Percentiles rank a stretch among this genome's conserved stretches.
Conservation (phyloP, 2,888 invertebrate species). For the Meteorus colon region DNA sequence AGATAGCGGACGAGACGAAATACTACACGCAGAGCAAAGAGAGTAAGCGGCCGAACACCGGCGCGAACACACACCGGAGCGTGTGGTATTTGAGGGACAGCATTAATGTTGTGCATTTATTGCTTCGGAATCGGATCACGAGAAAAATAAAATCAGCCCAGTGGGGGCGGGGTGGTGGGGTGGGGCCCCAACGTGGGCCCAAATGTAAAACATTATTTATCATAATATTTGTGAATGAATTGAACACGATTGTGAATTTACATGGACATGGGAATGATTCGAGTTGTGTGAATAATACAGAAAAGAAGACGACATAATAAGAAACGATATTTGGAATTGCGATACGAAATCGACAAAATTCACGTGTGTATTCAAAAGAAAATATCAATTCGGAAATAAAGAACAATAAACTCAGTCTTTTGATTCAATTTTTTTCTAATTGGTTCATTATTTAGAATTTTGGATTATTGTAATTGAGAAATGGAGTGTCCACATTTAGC, state of each 20-base stretch:
- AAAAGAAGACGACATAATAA: not conserved
- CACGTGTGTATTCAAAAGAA: not conserved
- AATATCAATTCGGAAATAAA: conserved; percentile 12
- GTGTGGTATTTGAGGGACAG: conserved; percentile 16
- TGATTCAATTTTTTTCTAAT: conserved; percentile 8
- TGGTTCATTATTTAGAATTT: conserved; percentile 18
- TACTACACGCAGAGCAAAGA: not conserved
- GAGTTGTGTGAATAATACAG: not conserved
- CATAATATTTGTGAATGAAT: not conserved
- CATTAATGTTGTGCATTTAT: conserved; percentile 16
- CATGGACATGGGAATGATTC: not conserved
- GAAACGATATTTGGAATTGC: not conserved
- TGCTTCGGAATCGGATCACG: not conserved
- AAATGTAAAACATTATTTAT: not conserved
- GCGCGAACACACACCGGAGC: conserved; percentile 44
- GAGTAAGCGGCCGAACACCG: conserved; percentile 10
- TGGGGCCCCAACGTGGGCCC: conserved; percentile 12
- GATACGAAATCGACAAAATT: not conserved
- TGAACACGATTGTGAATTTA: not conserved
- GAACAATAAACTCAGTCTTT: not conserved
- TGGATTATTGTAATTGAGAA: conserved; percentile 56
- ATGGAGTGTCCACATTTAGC: conserved; percentile 83
- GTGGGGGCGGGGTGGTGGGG: not conserved
- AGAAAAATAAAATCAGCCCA: not conserved
- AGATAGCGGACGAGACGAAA: not conserved